Conservation (phyloP, 2,113 vertebrate species). For the Danionella cerebrum region DNA sequence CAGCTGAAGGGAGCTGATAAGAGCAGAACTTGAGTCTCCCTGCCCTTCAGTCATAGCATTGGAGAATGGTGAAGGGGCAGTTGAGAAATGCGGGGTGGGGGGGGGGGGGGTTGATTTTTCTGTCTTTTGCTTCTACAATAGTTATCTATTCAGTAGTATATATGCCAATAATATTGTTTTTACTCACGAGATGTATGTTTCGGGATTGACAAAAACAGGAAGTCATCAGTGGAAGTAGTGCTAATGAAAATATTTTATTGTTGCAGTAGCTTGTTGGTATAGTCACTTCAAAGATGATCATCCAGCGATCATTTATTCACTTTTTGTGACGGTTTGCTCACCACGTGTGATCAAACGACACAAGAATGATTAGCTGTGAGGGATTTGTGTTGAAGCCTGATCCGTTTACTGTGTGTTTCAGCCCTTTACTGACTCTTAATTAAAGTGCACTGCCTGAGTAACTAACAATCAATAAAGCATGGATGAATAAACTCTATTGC, state of each 20-base stretch:
- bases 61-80: neutral
- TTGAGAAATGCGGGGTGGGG: neutral
- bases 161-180: too few relatives aligned
- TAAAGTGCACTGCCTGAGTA: constrained; percentile 17
- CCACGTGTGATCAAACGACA: too few relatives aligned
- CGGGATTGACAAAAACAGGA: too few relatives aligned
- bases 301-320: too few relatives aligned
- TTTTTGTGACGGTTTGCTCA: too few relatives aligned
- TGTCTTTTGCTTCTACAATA: too few relatives aligned
- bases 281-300: too few relatives aligned
- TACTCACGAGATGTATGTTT: too few relatives aligned
- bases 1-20: constrained; percentile 55
- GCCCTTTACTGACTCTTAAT: constrained; percentile 25
- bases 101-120: neutral
- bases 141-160: too few relatives aligned
- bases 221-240: too few relatives aligned
- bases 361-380: neutral
- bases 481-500: constrained; percentile 26
- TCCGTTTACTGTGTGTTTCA: constrained; percentile 10
- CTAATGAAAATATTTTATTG: too few relatives aligned
- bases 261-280: too few relatives aligned
- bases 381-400: constrained; percentile 10
- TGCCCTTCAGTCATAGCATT: constrained; percentile 26
- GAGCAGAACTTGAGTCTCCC: constrained; percentile 25
- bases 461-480: constrained; percentile 29